These are phyloP conservation scores for Cyclophora albipunctata DNA, from an alignment of 2,888 invertebrate genomes.

Conservation along the genomic window DNA sequence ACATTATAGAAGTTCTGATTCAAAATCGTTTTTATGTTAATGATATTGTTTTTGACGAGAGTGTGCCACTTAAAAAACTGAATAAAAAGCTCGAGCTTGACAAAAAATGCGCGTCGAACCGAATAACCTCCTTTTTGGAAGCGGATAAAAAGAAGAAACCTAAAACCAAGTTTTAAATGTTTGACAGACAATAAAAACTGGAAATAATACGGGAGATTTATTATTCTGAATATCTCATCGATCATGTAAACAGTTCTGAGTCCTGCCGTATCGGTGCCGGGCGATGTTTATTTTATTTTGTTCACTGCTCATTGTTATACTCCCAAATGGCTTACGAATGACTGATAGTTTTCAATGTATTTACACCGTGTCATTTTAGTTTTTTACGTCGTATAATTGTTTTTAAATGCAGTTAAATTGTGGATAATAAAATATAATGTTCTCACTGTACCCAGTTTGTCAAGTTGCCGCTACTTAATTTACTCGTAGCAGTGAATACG, in stretches of 20 bases:
- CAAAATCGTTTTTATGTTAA: not conserved
- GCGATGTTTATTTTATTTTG: conserved; percentile 15
- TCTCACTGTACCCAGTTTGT: no score
- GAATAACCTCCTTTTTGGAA: no score
- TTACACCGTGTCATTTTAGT: not conserved
- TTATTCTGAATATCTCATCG: conserved; percentile 31
- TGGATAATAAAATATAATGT: no score
- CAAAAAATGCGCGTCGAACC: no score
- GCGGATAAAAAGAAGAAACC: no score
- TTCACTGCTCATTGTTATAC: conserved; percentile 13
- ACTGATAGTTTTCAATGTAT: conserved; percentile 1
- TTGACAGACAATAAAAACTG: conserved; percentile 19
- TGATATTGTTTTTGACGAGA: conserved; percentile 4
- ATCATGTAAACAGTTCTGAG: conserved; percentile 29
- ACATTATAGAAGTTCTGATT: no score
- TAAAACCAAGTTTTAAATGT: conserved; percentile 9
- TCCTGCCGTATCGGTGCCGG: conserved; percentile 18
- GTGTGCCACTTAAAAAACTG: no score
- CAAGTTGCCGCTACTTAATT: no score
- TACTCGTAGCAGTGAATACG: no score
- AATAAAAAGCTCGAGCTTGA: no score
- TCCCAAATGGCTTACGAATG: conserved; percentile 11
- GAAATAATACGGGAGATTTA: conserved; percentile 23
- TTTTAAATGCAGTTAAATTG: no score
- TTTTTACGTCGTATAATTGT: not conserved